Percentiles rank a stretch among this genome's conserved stretches.
phyloP scores from a whole-genome alignment of 1,140 invertebrate genomes.

The Neodiprion lecontei region DNA sequence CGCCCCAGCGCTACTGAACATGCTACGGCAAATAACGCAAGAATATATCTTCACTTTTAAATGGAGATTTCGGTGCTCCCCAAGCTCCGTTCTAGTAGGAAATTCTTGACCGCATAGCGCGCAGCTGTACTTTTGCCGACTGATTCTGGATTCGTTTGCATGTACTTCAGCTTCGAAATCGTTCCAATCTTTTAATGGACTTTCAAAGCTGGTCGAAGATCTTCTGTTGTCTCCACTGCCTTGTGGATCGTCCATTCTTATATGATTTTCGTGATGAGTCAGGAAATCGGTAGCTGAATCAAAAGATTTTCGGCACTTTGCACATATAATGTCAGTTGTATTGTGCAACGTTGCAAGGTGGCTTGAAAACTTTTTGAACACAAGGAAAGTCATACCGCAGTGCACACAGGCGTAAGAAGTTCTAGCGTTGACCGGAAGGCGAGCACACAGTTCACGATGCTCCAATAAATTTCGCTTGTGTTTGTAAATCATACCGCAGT shows the following conservation, averaged over 20 bases:
- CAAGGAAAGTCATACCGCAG: constrained; percentile 52
- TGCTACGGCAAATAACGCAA: constrained; percentile 66
- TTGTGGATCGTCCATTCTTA: background rate
- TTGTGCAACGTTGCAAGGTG: constrained; percentile 47
- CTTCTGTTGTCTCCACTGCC: background rate
- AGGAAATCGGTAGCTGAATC: constrained; percentile 42
- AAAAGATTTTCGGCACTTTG: constrained; percentile 35
- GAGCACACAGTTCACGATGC: constrained; percentile 45
- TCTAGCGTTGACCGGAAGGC: constrained; percentile 37
- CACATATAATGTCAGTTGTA: constrained; percentile 48
- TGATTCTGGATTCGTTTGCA: constrained; percentile 11
- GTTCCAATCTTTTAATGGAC: constrained; percentile 30
- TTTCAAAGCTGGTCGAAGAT: constrained; percentile 16
- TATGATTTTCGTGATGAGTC: constrained; percentile 47
- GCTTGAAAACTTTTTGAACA: constrained; percentile 53
- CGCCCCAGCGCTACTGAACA: constrained; percentile 66
- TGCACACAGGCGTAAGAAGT: constrained; percentile 49
- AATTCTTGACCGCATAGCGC: constrained; percentile 70
- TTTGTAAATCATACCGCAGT: constrained; percentile 59
- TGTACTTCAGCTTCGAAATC: constrained; percentile 21
- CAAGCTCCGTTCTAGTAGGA: constrained; percentile 64
- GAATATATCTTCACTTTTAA: constrained; percentile 71
- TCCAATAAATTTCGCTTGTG: constrained; percentile 53
- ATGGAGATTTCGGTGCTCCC: constrained; percentile 71
- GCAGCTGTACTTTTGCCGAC: constrained; percentile 64